phyloP scores from a whole-genome alignment of 2,113 vertebrate genomes.

The Strix aluco region DNA sequence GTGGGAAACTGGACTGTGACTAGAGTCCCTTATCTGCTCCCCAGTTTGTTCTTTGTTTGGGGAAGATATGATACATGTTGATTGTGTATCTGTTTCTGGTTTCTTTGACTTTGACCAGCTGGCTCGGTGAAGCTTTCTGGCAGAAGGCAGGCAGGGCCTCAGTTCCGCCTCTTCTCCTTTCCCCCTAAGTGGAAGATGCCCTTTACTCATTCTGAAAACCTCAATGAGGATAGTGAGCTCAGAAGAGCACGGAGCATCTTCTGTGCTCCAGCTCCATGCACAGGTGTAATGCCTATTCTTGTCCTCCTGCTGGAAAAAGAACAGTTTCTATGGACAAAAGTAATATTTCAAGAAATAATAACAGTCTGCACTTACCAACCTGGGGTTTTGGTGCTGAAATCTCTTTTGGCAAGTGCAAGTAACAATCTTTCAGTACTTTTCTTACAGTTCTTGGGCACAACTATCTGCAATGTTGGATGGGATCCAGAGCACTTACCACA shows the following conservation, averaged over 20 bases:
- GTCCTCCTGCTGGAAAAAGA: neutral
- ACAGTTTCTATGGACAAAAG: neutral
- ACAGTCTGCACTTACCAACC: neutral
- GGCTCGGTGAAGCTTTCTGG: neutral
- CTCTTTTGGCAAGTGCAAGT: neutral
- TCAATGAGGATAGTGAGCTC: neutral
- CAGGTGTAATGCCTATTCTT: neutral
- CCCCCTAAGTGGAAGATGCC: accelerated
- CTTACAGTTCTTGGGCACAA: neutral
- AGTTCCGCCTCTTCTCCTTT: neutral
- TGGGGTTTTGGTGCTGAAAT: neutral
- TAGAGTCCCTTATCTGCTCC: neutral
- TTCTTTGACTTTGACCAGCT: neutral
- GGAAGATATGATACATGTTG: neutral
- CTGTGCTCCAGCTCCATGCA: neutral
- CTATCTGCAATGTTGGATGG: neutral
- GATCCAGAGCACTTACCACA: neutral
- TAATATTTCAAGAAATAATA: neutral
- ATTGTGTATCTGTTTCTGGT: neutral
- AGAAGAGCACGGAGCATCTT: neutral
- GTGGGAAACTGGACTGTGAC: neutral
- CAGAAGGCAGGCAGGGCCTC: neutral
- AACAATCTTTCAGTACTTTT: neutral
- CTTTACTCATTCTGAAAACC: neutral
- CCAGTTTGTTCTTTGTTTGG: neutral